A percentile compares a stretch with the other conserved stretches of the same genome.
Evolutionary conservation across 2,113 vertebrate species (phyloP).

Genomic region (Dunckerocampus dactyliophorus): DNA sequence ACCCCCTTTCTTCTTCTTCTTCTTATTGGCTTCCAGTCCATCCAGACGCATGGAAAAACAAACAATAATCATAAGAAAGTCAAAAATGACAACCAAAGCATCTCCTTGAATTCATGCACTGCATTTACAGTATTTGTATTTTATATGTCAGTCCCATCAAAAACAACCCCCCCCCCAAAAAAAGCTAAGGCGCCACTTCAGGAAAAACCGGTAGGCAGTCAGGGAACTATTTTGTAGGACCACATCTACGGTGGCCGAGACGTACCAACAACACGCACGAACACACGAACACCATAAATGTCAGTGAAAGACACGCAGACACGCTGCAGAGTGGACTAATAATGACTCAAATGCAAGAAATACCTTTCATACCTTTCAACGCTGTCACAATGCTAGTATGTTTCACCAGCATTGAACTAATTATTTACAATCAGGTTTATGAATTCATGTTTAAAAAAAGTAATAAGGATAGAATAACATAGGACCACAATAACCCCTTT

Average conservation of each 20-base stretch:
- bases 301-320: background rate
- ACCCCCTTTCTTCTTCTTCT: background rate
- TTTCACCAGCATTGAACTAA: too few species aligned
- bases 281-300: background rate
- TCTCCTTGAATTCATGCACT: conserved; percentile 24
- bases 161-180: background rate
- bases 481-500: too few species aligned
- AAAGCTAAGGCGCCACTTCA: conserved; percentile 64
- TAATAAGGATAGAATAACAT: too few species aligned
- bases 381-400: too few species aligned
- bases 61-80: background rate
- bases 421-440: too few species aligned
- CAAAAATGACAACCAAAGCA: background rate
- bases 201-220: conserved; percentile 77
- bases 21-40: conserved; percentile 7
- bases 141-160: background rate
- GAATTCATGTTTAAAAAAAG: too few species aligned
- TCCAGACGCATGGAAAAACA: background rate
- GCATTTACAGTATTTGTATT: conserved; percentile 14
- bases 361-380: too few species aligned
- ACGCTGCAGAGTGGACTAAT: background rate
- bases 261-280: too few species aligned
- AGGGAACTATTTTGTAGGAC: conserved; percentile 16
- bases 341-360: too few species aligned
- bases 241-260: too few species aligned